phyloP scores from a whole-genome alignment of 2,113 vertebrate species.

The Ochotona curzoniae region DNA sequence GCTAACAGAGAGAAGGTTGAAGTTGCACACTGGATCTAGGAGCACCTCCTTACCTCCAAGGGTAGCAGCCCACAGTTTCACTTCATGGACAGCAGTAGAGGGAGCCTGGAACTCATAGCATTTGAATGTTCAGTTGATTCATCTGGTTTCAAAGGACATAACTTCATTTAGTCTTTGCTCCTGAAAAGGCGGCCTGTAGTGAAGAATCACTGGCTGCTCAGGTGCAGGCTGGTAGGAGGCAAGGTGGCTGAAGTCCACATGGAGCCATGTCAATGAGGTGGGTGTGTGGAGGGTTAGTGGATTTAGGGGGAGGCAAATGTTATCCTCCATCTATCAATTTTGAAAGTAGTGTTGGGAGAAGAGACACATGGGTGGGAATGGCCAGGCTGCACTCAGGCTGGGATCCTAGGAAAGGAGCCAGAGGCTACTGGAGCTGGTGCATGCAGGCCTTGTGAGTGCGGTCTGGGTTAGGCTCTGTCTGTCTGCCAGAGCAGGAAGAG shows the following conservation, averaged over 20 bases:
- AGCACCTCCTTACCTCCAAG: neutral
- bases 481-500: neutral
- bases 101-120: no score
- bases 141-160: no score
- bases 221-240: neutral
- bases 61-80: neutral
- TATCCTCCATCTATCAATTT: neutral
- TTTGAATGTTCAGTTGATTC: no score
- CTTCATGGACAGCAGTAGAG: no score
- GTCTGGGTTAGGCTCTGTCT: neutral
- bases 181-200: neutral
- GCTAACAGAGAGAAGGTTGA: neutral
- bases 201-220: no score
- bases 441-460: no score
- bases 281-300: neutral
- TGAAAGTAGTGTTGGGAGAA: no score
- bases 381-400: neutral
- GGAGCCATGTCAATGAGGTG: neutral
- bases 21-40: neutral
- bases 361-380: neutral
- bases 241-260: neutral
- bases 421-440: neutral
- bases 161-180: slow-evolving; percentile 4
- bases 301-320: no score
- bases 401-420: neutral